Evolutionary conservation across 1,140 invertebrate species (phyloP).

Genomic region (Cardiocondyla obscurior): DNA sequence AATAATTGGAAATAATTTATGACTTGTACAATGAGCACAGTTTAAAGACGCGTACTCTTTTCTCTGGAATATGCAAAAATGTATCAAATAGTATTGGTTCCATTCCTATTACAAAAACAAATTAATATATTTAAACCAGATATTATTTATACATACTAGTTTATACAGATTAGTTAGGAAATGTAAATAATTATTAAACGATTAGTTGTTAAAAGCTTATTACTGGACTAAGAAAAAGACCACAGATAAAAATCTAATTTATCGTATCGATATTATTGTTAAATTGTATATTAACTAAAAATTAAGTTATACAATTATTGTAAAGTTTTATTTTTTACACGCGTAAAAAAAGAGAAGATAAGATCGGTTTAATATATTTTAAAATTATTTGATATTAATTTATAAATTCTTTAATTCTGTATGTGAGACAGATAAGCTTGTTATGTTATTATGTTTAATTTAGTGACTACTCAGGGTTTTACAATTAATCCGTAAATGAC

Average conservation of each 20-base stretch:
- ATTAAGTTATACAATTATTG: not conserved
- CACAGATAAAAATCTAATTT: not conserved
- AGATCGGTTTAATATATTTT: not conserved
- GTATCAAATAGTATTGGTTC: not conserved
- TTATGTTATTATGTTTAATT: constrained; percentile 26
- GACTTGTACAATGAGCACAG: not conserved
- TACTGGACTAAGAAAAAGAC: not conserved
- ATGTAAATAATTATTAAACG: not conserved
- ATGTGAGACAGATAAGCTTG: not conserved
- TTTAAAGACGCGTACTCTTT: constrained; percentile 29
- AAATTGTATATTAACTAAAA: not conserved
- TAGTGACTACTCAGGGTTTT: constrained; percentile 42
- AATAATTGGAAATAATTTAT: not conserved
- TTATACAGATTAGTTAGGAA: not conserved
- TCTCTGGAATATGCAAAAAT: constrained; percentile 1
- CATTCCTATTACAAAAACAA: constrained; percentile 14
- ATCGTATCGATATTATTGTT: not conserved
- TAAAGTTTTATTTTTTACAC: not conserved
- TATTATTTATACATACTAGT: constrained; percentile 13
- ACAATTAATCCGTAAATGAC: constrained; percentile 28
- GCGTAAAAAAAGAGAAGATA: not conserved
- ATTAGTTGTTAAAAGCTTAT: not conserved
- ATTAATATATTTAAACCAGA: not conserved
- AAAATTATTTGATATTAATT: constrained; percentile 5
- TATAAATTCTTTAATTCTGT: not conserved